These are phyloP conservation scores for Strigamia crassipes DNA, from an alignment of 2,888 invertebrate genomes.

Conservation along the genomic window DNA sequence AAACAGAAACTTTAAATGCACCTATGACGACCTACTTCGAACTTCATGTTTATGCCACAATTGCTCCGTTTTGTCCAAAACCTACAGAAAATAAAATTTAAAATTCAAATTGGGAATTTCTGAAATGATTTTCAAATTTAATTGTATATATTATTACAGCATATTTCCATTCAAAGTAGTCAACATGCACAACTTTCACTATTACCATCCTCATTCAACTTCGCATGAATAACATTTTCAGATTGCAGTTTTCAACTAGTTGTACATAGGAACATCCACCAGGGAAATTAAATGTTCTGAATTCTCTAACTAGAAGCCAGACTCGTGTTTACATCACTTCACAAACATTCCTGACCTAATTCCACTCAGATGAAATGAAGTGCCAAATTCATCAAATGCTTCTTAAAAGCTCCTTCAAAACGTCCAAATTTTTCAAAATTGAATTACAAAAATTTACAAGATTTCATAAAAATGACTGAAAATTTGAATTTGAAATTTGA, in stretches of 20 bases:
- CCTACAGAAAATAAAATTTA: too few species aligned
- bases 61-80: too few species aligned
- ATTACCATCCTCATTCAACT: slow-evolving; percentile 18
- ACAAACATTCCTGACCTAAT: slow-evolving; percentile 31
- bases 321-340: slow-evolving; percentile 22
- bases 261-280: not conserved
- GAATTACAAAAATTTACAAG: not conserved
- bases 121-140: too few species aligned
- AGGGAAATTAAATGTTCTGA: slow-evolving; percentile 30
- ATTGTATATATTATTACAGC: too few species aligned
- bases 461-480: not conserved
- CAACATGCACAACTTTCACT: too few species aligned
- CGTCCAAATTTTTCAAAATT: not conserved
- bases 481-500: too few species aligned
- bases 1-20: too few species aligned
- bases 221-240: slow-evolving; percentile 19
- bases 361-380: not conserved
- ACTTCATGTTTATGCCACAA: too few species aligned
- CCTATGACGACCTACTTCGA: too few species aligned
- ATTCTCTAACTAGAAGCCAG: slow-evolving; percentile 10
- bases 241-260: slow-evolving; percentile 14
- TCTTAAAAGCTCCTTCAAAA: not conserved
- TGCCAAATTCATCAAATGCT: not conserved
- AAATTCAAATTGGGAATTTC: too few species aligned
- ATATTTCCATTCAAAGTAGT: too few species aligned